Percentiles rank a stretch among this genome's conserved stretches.
Conservation (phyloP, 2,888 invertebrate species). For the Rutpela maculata region DNA sequence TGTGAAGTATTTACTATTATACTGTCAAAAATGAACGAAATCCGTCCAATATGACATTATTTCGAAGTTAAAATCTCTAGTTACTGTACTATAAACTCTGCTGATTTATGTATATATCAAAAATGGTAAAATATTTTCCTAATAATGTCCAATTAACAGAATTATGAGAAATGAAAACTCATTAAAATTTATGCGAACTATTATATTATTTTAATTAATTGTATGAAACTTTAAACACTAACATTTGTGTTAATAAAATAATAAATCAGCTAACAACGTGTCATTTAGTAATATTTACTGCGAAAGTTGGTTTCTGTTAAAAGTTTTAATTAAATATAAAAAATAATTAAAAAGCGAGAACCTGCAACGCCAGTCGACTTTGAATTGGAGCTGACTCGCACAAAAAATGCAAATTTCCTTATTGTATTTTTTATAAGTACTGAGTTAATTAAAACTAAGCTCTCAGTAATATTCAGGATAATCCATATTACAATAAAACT, state of each 20-base stretch:
- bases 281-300: slow-evolving; percentile 26
- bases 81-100: too few species aligned
- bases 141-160: too few species aligned
- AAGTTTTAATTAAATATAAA: slow-evolving; percentile 35
- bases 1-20: too few species aligned
- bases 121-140: too few species aligned
- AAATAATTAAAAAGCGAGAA: slow-evolving; percentile 24
- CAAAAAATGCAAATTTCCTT: not conserved
- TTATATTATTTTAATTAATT: slow-evolving; percentile 8
- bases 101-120: too few species aligned
- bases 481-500: not conserved
- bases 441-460: slow-evolving; percentile 1
- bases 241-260: slow-evolving; percentile 5
- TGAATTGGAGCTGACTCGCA: not conserved
- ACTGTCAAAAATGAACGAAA: too few species aligned
- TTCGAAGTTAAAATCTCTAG: too few species aligned
- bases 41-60: too few species aligned
- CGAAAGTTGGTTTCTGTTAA: slow-evolving; percentile 21
- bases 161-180: not conserved
- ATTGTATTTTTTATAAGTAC: slow-evolving; percentile 1
- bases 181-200: not conserved
- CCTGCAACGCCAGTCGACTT: slow-evolving; percentile 1
- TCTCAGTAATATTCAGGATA: not conserved
- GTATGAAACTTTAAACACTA: slow-evolving; percentile 16
- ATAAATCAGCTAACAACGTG: slow-evolving; percentile 5